Base-by-base conservation (phyloP, 2,113 vertebrate species). In the Numenius arquata region DNA sequence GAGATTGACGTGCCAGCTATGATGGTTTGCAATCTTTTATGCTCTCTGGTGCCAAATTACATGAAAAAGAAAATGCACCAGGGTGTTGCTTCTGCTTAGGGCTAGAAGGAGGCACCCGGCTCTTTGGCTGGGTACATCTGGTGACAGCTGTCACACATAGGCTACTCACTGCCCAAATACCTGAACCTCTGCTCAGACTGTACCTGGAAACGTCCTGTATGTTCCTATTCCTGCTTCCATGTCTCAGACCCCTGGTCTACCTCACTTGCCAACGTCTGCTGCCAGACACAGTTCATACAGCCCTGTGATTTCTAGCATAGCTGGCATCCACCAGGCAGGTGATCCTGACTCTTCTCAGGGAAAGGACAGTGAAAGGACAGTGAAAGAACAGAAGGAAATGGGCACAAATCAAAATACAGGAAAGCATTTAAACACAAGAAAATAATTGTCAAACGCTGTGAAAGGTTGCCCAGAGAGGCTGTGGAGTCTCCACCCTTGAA, bases 1-100 rank as follows among this genome's bases (percentile, higher is more conserved):
- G 52, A 87, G 27, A 58, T 8, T 5, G 1, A 36, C 1, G 4
- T 17, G 26, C 27, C 41, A 81, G 41, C 2, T 2, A 40, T 0
- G 0, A 53, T 29, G 36, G 45, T 17, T 26, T 58, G 32, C n/a
- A 76, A 27, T 17, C 30, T 79, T 85, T 52, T 29, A 41, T 1
- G 1, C 10, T 47, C 65, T 34, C 47, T 77, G 18, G 32, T 78
- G 75, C 45, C 55, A 94, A 74, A 70, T 32, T 18, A 81, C 25
- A 58, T 1, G 20, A 61, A 73, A 48, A 83, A 65, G 32, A 80
- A 56, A 87, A 71, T 6, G 19, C 11, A 66, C 17, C 45, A 62
- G 19, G 30, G 18, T 40, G 25, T 26, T 91, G 36, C 27, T 67
- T 85, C 66, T 83, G 67, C 75, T 72, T 20, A 56, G 62, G 43